Conservation (phyloP, 92 coral and sea anemone species). For the Porites divaricata region DNA sequence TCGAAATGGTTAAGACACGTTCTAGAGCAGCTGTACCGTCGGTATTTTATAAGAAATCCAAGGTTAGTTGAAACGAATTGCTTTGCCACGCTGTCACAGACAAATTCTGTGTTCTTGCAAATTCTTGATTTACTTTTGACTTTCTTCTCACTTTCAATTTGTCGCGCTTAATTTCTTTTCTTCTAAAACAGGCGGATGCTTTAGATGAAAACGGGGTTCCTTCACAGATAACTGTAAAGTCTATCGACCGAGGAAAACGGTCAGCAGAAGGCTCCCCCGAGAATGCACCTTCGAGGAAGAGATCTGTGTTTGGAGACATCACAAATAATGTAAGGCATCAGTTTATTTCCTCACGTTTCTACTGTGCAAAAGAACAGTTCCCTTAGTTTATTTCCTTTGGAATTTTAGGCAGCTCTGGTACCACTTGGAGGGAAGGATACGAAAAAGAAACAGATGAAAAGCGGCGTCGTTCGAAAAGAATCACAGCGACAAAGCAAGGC, state of each 20-base stretch:
- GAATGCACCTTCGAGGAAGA: constrained; percentile 86
- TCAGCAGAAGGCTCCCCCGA: constrained; percentile 82
- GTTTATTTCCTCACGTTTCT: background rate
- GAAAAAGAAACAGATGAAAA: constrained; percentile 18
- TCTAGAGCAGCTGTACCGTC: constrained; percentile 52
- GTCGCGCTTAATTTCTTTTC: background rate
- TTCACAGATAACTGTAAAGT: constrained; percentile 44
- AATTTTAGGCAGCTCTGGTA: constrained; percentile 43
- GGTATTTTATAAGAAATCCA: constrained; percentile 56
- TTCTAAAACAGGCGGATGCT: constrained; percentile 38
- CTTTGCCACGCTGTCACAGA: constrained; percentile 21
- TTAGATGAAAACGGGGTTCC: constrained; percentile 56
- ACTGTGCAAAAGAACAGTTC: background rate
- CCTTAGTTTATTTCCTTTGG: background rate
- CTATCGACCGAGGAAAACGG: constrained; percentile 80
- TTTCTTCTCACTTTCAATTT: background rate
- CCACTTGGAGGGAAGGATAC: constrained; percentile 10
- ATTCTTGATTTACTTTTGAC: background rate
- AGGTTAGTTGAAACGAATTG: background rate
- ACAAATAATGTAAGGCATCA: constrained; percentile 56
- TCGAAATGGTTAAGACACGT: constrained; percentile 78
- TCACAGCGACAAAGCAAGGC: constrained; percentile 16
- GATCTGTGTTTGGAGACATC: constrained; percentile 96
- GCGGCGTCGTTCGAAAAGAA: constrained; percentile 21
- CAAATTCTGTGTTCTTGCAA: background rate